These are phyloP conservation scores for Gnatocerus cornutus DNA, from an alignment of 2,888 invertebrate genomes.

Conservation along the genomic window DNA sequence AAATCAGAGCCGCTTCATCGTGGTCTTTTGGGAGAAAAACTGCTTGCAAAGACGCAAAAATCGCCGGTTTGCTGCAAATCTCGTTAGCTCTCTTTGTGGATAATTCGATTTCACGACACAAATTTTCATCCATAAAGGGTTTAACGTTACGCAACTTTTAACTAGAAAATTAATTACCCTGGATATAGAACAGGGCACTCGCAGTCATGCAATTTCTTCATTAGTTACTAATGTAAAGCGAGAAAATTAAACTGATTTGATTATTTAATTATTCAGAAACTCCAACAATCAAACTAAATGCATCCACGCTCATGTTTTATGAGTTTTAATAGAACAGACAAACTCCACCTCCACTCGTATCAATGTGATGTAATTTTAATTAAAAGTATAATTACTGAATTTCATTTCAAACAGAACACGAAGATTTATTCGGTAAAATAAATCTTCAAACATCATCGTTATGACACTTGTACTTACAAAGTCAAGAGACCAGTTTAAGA, in stretches of 20 bases:
- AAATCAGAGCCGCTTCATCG: constrained; percentile 41
- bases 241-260: constrained; percentile 8
- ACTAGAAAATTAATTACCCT: constrained; percentile 13
- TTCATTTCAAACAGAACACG: neutral
- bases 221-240: constrained; percentile 6
- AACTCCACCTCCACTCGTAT: neutral
- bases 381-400: neutral
- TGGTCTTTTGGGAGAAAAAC: constrained; percentile 34
- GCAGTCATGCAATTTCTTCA: constrained; percentile 19
- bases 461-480: too few relatives aligned
- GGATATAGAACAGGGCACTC: neutral
- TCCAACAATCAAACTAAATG: constrained; percentile 4
- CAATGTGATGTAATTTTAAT: neutral
- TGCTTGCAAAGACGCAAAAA: constrained; percentile 33
- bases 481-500: too few relatives aligned
- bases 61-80: constrained; percentile 38
- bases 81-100: constrained; percentile 43
- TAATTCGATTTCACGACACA: constrained; percentile 36
- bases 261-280: constrained; percentile 11
- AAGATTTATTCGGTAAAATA: too few relatives aligned
- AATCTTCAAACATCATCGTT: too few relatives aligned
- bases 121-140: neutral
- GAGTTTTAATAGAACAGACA: neutral
- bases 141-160: constrained; percentile 2
- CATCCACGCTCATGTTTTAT: constrained; percentile 6